Percentiles rank a stretch among this genome's conserved stretches.
Conservation (phyloP, 1,140 invertebrate genomes). For the Drosophila equinoxialis region DNA sequence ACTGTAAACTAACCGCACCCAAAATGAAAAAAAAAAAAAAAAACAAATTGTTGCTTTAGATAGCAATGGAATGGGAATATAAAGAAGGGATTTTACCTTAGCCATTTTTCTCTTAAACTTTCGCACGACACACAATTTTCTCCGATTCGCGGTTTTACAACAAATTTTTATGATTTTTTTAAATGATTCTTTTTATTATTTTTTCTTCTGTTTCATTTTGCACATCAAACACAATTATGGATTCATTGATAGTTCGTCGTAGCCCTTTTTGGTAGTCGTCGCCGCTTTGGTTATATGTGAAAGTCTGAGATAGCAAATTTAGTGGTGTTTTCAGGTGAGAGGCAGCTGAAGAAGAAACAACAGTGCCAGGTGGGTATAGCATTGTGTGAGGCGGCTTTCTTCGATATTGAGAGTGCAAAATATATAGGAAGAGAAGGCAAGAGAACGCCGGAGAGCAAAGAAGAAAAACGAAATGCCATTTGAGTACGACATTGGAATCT, state of each 20-base stretch:
- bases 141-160: slow-evolving; percentile 7
- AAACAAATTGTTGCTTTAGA: slow-evolving; percentile 16
- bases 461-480: slow-evolving; percentile 23
- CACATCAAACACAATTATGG: slow-evolving; percentile 55
- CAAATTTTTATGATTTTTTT: slow-evolving; percentile 34
- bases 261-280: slow-evolving; percentile 32
- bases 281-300: slow-evolving; percentile 35
- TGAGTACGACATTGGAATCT: slow-evolving; percentile 56
- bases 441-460: slow-evolving; percentile 17
- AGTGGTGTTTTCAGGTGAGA: slow-evolving; percentile 8
- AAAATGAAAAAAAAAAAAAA: slow-evolving; percentile 12
- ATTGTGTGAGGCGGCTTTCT: slow-evolving; percentile 24
- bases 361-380: slow-evolving; percentile 26
- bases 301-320: slow-evolving; percentile 53
- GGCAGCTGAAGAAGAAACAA: slow-evolving; percentile 11
- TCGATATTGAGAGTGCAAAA: slow-evolving; percentile 18
- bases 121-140: slow-evolving; percentile 31
- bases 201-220: slow-evolving; percentile 38
- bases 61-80: not conserved
- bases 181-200: slow-evolving; percentile 39
- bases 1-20: slow-evolving; percentile 15
- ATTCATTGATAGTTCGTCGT: slow-evolving; percentile 35
- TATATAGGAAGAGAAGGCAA: slow-evolving; percentile 20
- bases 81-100: slow-evolving; percentile 42
- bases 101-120: slow-evolving; percentile 65